phyloP scores from a whole-genome alignment of 30 jellyfish, hydroid and myxozoan genomes.

The Cassiopea andromeda region DNA sequence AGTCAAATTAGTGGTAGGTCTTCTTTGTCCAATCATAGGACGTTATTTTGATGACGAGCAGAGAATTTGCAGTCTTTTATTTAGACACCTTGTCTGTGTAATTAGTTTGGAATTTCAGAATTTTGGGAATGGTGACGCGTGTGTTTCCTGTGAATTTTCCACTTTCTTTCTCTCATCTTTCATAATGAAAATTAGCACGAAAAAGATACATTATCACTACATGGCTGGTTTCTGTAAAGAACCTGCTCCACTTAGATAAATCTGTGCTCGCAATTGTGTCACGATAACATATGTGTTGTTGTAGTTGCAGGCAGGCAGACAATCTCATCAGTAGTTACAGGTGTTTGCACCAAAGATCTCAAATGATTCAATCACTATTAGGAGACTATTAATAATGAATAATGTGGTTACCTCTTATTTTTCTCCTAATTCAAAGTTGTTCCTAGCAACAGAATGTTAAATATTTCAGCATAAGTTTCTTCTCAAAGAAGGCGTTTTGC shows the following conservation, averaged over 20 bases:
- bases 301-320: not conserved
- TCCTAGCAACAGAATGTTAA: conserved; percentile 35
- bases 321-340: conserved; percentile 28
- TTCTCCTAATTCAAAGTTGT: conserved; percentile 11
- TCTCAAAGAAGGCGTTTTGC: not conserved
- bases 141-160: not conserved
- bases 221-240: not conserved
- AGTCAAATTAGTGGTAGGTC: not conserved
- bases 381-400: conserved; percentile 58
- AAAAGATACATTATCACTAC: not conserved
- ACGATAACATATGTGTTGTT: conserved; percentile 6
- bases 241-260: not conserved
- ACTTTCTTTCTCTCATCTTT: not conserved
- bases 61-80: not conserved
- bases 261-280: not conserved
- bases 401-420: conserved; percentile 36
- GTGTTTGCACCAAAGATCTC: conserved; percentile 44
- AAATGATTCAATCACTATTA: conserved; percentile 66
- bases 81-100: not conserved
- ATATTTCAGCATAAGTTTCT: not conserved
- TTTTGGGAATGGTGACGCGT: not conserved
- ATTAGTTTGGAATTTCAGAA: not conserved
- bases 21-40: not conserved
- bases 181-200: not conserved
- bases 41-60: not conserved